phyloP scores from a whole-genome alignment of 2,797 vertebrate genomes.

The Cottoperca gobio region DNA sequence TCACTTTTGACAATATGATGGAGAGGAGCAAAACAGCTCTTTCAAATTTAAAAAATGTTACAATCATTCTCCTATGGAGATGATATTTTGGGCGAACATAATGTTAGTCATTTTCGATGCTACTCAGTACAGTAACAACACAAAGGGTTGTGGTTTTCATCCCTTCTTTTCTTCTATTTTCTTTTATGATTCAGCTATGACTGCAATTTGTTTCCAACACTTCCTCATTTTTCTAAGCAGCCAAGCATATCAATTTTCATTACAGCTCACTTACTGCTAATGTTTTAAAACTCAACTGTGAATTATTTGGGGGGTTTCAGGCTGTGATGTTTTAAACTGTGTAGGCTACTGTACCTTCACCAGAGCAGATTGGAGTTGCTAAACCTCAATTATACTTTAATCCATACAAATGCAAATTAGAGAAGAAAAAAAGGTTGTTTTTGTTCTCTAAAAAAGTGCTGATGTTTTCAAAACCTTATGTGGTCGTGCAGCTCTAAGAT shows the following conservation, averaged over 20 bases:
- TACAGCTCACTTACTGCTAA: not conserved
- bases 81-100: not conserved
- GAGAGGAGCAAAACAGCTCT: not conserved
- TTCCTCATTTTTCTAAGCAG: conserved; percentile 13
- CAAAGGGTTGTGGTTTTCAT: not conserved
- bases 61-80: not conserved
- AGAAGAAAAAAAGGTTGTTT: not conserved
- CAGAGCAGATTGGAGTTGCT: not conserved
- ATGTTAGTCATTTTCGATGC: not conserved
- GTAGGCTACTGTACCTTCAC: not conserved
- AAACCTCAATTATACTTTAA: conserved; percentile 1
- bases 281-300: conserved; percentile 14
- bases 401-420: not conserved
- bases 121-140: not conserved
- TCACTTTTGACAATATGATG: not conserved
- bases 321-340: no score
- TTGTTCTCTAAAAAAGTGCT: not conserved
- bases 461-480: not conserved
- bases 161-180: not conserved
- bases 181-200: conserved; percentile 20
- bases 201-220: not conserved
- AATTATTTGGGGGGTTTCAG: not conserved
- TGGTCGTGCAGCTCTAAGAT: not conserved
- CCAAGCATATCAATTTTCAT: not conserved
- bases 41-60: not conserved